phyloP scores from a whole-genome alignment of 2,113 vertebrate species.

The Proteles cristata region DNA sequence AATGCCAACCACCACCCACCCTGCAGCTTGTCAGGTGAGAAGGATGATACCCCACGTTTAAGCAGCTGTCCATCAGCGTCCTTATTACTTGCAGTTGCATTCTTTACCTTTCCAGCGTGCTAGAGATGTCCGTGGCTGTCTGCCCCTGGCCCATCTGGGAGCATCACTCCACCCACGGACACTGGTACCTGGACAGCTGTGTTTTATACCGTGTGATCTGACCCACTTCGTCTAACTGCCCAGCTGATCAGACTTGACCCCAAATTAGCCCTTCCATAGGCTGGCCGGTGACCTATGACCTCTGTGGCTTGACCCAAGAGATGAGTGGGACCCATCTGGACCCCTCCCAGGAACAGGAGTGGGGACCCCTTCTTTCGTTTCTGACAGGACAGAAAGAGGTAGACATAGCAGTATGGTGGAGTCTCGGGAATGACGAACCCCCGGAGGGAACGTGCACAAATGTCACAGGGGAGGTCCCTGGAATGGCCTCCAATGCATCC shows the following conservation, averaged over 20 bases:
- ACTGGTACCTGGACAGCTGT: background rate
- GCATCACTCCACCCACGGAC: background rate
- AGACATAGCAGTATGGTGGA: background rate
- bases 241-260: background rate
- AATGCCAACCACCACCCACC: background rate
- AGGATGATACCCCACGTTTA: background rate
- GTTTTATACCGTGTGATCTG: background rate
- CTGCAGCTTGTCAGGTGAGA: background rate
- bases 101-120: background rate
- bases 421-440: background rate
- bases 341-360: background rate
- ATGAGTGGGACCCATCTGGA: background rate
- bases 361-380: background rate
- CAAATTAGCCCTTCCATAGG: background rate
- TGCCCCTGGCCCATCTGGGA: background rate
- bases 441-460: background rate
- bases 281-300: background rate
- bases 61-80: background rate
- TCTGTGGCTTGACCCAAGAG: background rate
- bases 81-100: background rate
- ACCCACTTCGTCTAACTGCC: background rate
- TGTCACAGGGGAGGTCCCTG: background rate
- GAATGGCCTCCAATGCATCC: background rate
- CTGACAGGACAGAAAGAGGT: background rate
- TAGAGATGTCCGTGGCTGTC: background rate